Conservation (phyloP, 2,113 vertebrate species). For the Herpailurus yagouaroundi region DNA sequence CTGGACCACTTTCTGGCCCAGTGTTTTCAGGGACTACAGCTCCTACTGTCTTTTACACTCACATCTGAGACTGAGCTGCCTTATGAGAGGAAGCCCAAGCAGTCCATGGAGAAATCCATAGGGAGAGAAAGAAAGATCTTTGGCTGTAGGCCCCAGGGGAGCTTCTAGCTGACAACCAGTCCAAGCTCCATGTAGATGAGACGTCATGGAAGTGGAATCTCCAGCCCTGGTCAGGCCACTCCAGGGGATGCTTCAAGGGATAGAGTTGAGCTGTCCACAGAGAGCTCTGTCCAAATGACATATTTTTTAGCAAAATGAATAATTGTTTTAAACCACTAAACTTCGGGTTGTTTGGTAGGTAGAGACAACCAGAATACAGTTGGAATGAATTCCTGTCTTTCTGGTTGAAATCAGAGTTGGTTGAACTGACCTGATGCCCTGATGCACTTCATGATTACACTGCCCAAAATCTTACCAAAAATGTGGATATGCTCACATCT, state of each 20-base stretch:
- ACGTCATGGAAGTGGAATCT: background rate
- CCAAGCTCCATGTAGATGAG: background rate
- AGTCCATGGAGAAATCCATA: background rate
- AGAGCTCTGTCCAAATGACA: background rate
- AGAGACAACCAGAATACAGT: background rate
- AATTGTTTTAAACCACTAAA: background rate
- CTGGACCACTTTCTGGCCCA: background rate
- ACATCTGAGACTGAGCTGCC: background rate
- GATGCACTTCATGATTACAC: background rate
- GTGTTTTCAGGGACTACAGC: background rate
- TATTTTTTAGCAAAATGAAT: background rate
- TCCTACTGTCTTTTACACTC: background rate
- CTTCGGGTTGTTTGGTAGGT: background rate
- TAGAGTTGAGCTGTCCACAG: background rate
- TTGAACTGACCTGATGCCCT: background rate
- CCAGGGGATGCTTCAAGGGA: background rate
- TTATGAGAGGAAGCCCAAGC: background rate
- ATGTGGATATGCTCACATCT: background rate
- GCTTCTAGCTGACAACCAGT: background rate
- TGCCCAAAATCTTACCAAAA: background rate
- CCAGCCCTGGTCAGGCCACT: background rate
- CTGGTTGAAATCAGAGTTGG: background rate
- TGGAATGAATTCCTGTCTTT: background rate
- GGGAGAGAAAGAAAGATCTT: background rate
- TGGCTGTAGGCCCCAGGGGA: background rate